phyloP scores from a whole-genome alignment of 23 tunicate genomes.

The Styela clava region DNA sequence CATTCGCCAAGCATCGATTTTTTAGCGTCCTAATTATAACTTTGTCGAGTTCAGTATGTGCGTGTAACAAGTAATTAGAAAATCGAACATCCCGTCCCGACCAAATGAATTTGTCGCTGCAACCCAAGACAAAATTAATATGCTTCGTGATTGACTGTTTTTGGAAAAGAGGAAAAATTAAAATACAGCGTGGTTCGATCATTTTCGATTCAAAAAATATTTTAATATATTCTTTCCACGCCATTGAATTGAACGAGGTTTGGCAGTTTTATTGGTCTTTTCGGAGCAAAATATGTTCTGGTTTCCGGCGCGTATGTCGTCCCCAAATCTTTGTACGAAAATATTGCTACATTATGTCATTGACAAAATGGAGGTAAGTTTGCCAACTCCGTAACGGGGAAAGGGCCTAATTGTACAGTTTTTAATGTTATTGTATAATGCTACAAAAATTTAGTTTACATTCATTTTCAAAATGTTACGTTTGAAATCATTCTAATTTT shows the following conservation, averaged over 20 bases:
- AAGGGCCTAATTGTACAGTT: too few species aligned
- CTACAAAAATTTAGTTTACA: too few species aligned
- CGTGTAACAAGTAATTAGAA: slow-evolving; percentile 21
- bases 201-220: too few species aligned
- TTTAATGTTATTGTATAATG: too few species aligned
- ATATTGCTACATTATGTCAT: too few species aligned
- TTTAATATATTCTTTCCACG: background rate
- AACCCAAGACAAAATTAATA: background rate
- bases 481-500: too few species aligned
- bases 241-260: background rate
- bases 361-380: background rate
- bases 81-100: slow-evolving; percentile 17
- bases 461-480: too few species aligned
- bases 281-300: background rate
- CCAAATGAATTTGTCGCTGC: background rate
- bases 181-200: too few species aligned
- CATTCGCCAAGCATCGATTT: slow-evolving; percentile 31
- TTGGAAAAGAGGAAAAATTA: too few species aligned
- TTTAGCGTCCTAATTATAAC: slow-evolving; percentile 25
- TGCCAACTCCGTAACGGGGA: too few species aligned
- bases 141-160: too few species aligned
- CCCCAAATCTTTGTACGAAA: too few species aligned
- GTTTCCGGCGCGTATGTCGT: background rate
- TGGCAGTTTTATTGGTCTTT: background rate
- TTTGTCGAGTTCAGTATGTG: slow-evolving; percentile 24